Evolutionary conservation across 1,140 invertebrate genomes (phyloP), one percentile per base, ranked within the genome.

Genomic region (Cydia strobilella): DNA sequence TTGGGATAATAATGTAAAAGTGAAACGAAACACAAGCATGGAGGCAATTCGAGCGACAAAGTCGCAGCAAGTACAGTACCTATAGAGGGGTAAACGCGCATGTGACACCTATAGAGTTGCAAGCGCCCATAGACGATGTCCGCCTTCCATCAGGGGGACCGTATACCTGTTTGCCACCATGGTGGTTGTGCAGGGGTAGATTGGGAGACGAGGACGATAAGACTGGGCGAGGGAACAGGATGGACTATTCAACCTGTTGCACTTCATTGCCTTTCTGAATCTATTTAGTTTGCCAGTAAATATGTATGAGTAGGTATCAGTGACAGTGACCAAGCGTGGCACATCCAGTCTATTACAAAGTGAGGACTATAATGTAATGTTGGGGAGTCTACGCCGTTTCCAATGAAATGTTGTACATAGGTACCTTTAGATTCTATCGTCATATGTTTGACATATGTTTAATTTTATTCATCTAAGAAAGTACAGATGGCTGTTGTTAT

Each of bases 401-500:
- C 87, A 86, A 82, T 88, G 79, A 86, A 82, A 81, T 82, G 65
- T 85, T 90, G 88, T 93, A 91, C 82, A 92, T 92, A 91, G 81
- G 80, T 87, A 89, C 84, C 87, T 89, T 86, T 91, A 91, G 90
- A 91, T 88, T 91, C 83, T 92, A 92, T 88, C 87, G 90, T 90
- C 90, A 90, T 91, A 92, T 91, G 90, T 93, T 90, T 90, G 87
- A 91, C 90, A 90, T 92, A 91, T 92, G 90, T 90, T 91, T 93
- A 91, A 91, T 93, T 91, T 93, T 91, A 93, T 93, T 92, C 90
- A 89, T 93, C 90, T 91, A 93, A 90, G 87, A 88, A 91, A 92
- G 91, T 93, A 93, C 91, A 93, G 90, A 91, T 91, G 91, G 91
- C 91, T 93, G 91, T 93, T 93, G 91, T 93, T 93, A 93, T 93